A percentile compares a stretch with the other conserved stretches of the same genome.
Conservation (phyloP, 2,797 vertebrate genomes). For the Xenops minutus region DNA sequence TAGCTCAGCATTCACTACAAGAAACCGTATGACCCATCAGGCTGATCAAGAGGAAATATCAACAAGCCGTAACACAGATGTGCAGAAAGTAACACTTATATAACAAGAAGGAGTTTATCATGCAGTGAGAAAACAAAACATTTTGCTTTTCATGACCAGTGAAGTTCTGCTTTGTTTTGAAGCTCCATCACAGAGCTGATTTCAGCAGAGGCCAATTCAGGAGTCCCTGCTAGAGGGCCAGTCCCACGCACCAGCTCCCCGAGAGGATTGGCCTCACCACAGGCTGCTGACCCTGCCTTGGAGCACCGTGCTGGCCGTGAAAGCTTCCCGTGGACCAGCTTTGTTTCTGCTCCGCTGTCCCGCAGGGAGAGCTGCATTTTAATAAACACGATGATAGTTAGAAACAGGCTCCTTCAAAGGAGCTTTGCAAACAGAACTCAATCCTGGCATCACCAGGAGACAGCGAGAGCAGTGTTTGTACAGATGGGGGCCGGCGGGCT, state of each 20-base stretch:
- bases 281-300: neutral
- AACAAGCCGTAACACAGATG: neutral
- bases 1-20: neutral
- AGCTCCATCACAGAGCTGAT: neutral
- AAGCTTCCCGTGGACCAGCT: neutral
- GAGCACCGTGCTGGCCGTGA: neutral
- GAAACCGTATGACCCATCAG: neutral
- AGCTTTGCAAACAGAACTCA: constrained; percentile 25
- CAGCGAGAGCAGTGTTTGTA: constrained; percentile 18
- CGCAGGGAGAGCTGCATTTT: constrained; percentile 5
- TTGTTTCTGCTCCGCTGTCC: neutral
- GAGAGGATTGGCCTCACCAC: neutral
- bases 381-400: constrained; percentile 15
- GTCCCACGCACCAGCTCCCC: neutral
- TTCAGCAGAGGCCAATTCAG: neutral
- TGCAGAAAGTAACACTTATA: neutral
- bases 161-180: neutral
- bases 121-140: neutral
- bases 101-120: neutral
- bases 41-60: neutral
- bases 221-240: neutral
- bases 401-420: constrained; percentile 42
- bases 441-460: neutral
- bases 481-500: constrained; percentile 14
- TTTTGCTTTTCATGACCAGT: neutral